A percentile compares a stretch with the other conserved stretches of the same genome.
Evolutionary conservation across 2,113 vertebrate species (phyloP).

Genomic region (Ictalurus furcatus): DNA sequence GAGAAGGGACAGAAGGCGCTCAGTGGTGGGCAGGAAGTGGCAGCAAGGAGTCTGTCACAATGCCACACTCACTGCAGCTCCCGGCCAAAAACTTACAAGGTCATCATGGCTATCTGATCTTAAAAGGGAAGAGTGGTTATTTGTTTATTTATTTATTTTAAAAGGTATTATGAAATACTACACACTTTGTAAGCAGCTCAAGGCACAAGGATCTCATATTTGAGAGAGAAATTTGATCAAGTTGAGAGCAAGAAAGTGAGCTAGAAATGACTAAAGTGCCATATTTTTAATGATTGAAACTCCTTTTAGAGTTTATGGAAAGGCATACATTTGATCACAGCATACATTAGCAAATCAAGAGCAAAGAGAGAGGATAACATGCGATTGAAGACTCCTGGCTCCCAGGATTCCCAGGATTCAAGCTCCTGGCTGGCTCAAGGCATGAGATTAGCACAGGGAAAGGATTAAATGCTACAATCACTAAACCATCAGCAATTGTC

Average conservation of each 20-base stretch:
- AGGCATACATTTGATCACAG: slow-evolving; percentile 7
- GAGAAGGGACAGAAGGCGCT: slow-evolving; percentile 61
- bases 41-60: slow-evolving; percentile 44
- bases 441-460: not conserved
- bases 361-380: not conserved
- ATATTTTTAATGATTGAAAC: not conserved
- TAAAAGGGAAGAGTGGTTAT: slow-evolving; percentile 5
- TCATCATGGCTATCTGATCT: slow-evolving; percentile 40
- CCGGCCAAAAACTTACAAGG: slow-evolving; percentile 43
- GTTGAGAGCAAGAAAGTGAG: slow-evolving; percentile 4
- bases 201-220: not conserved
- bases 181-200: not conserved
- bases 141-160: not conserved
- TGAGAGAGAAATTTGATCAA: not conserved
- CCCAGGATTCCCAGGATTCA: not conserved
- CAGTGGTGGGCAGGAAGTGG: slow-evolving; percentile 59
- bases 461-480: not conserved
- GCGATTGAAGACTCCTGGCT: not conserved
- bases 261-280: not conserved
- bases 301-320: not conserved
- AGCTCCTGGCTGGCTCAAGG: not conserved
- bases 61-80: slow-evolving; percentile 36
- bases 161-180: not conserved
- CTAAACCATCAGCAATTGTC: not conserved
- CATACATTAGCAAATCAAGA: not conserved